Conservation (phyloP, 2,888 invertebrate species). For the Ecliptopera silaceata region DNA sequence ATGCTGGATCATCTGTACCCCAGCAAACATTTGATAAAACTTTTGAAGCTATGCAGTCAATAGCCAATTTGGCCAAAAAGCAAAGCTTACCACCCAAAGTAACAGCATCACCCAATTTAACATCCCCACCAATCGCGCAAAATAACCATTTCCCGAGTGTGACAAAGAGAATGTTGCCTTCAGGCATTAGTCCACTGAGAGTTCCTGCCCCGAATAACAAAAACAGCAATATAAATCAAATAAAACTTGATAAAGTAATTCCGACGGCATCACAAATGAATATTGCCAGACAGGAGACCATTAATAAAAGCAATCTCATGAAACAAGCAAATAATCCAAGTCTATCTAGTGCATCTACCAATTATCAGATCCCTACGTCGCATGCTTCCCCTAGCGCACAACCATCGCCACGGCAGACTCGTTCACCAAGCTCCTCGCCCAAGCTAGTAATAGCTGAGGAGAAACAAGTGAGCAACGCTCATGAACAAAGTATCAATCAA, state of each 20-base stretch:
- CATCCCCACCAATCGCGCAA: constrained; percentile 51
- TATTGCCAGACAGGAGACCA: constrained; percentile 55
- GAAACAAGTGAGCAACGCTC: constrained; percentile 60
- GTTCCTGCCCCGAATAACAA: constrained; percentile 48
- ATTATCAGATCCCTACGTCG: constrained; percentile 52
- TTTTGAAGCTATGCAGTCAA: constrained; percentile 80
- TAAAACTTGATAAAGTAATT: constrained; percentile 63
- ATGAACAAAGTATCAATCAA: constrained; percentile 66
- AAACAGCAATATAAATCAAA: constrained; percentile 56
- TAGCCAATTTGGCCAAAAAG: constrained; percentile 78
- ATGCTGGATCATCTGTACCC: constrained; percentile 54
- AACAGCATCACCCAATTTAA: constrained; percentile 42
- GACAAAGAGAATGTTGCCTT: constrained; percentile 54
- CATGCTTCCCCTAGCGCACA: constrained; percentile 59
- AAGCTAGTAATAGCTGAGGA: constrained; percentile 80
- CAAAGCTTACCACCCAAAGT: constrained; percentile 69
- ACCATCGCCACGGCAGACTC: constrained; percentile 73
- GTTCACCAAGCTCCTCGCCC: constrained; percentile 80
- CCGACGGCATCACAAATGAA: constrained; percentile 48
- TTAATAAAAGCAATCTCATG: constrained; percentile 53
- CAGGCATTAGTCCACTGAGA: constrained; percentile 58
- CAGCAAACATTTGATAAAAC: constrained; percentile 72
- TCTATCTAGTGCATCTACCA: constrained; percentile 52
- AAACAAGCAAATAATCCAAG: constrained; percentile 53
- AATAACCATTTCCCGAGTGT: constrained; percentile 59